Evolutionary conservation across 2,888 invertebrate species (phyloP).

Genomic region (Plagodis pulveraria): DNA sequence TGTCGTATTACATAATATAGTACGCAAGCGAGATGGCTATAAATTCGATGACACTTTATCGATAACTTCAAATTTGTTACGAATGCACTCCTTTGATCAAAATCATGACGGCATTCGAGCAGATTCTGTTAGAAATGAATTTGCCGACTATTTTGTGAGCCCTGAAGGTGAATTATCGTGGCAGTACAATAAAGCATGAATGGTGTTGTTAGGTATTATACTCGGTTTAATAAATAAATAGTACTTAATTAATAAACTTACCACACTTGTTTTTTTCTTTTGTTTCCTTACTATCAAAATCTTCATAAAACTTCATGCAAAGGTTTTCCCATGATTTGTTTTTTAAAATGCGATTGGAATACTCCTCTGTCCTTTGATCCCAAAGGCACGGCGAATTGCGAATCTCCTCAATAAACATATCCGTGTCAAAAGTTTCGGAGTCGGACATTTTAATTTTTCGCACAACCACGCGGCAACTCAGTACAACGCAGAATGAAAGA

Average conservation of each 20-base stretch:
- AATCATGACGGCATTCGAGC: constrained; percentile 30
- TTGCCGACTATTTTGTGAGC: constrained; percentile 32
- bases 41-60: constrained; percentile 9
- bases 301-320: constrained; percentile 29
- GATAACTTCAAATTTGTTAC: constrained; percentile 31
- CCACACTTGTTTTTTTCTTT: constrained; percentile 27
- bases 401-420: constrained; percentile 29
- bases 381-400: constrained; percentile 30
- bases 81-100: constrained; percentile 33
- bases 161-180: constrained; percentile 32
- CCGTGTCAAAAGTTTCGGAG: constrained; percentile 27
- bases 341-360: constrained; percentile 28
- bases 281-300: constrained; percentile 26
- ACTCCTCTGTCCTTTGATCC: constrained; percentile 29
- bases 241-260: constrained; percentile 29
- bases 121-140: constrained; percentile 34
- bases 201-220: constrained; percentile 21
- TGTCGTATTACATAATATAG: constrained; percentile 1
- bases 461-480: constrained; percentile 30
- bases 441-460: constrained; percentile 29
- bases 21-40: constrained; percentile 1
- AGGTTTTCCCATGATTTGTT: constrained; percentile 29
- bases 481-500: constrained; percentile 27
- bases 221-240: constrained; percentile 27
- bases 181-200: constrained; percentile 34